Base-by-base conservation (phyloP, 2,888 invertebrate species). In the Dasypogon diadema region DNA sequence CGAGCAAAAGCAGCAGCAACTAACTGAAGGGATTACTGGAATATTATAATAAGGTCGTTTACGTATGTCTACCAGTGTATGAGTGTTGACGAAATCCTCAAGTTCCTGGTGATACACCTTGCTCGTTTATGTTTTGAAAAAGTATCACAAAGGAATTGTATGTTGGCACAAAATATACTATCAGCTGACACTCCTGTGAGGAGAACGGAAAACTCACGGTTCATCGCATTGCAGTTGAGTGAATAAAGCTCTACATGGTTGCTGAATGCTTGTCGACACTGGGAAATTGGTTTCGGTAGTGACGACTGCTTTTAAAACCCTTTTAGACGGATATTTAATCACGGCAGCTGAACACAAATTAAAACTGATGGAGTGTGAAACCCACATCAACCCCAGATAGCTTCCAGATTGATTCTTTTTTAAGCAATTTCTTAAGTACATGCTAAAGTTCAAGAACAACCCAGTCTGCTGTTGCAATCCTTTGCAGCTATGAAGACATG, bases 1-100 rank as follows among this genome's bases (percentile, higher is more conserved):
- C 34, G 14, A 56, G 56, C 18, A 37, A 26, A 56, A 21, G 48
- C 2, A 63, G 16, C 37, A 8, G 24, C 26, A 73, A 37, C 34
- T 63, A 22, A 42, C 37, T 56, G 73, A 21, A 55, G 22, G 72
- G 73, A 73, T 73, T 73, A 73, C 56, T 26, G 3, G 55, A 37
- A 56, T 56, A 73, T 73, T 73, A 73, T 73, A 73, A 73, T 73
- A 73, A 73, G 42, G 72, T 76, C 63, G 76, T 63, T 73, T 63
- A 72, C 76, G 72, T 76, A 63, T 60, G 75, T 34, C 58, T 72
- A 46, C 70, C 18, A 37, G 48, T 46, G 48, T 65, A n/a, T 65
- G 65, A 1, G 65, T 14, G 2, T 18, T 34, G 37, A 18, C 16
- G 16, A 37, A 37, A 60, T 37, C 42, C 12, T 42, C 58, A 34